phyloP scores from a whole-genome alignment of 64 coral and sea anemone species.

The Stichodactyla helianthus region DNA sequence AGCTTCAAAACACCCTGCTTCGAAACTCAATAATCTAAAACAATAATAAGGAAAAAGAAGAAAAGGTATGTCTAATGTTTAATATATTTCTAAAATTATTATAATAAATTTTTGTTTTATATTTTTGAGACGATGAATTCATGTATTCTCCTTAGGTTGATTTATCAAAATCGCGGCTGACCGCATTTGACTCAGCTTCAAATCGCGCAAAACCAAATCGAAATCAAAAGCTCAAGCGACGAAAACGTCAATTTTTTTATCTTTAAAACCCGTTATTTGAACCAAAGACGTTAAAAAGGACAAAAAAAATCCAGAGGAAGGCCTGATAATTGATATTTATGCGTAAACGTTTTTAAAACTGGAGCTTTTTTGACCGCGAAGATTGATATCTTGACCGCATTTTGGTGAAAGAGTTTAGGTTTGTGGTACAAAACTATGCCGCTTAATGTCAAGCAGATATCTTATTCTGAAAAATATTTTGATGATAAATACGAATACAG shows the following conservation, averaged over 20 bases:
- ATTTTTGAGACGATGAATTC: no score
- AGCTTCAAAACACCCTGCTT: background rate
- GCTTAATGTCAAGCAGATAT: constrained; percentile 46
- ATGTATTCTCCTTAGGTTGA: background rate
- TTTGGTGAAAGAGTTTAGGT: background rate
- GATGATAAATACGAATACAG: constrained; percentile 70
- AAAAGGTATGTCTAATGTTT: background rate
- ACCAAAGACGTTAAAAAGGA: background rate
- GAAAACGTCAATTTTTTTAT: background rate
- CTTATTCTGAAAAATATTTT: constrained; percentile 76
- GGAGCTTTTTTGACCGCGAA: background rate
- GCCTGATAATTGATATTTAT: background rate
- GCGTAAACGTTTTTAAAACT: background rate
- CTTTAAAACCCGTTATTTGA: background rate
- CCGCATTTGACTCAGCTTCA: background rate
- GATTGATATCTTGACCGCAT: background rate
- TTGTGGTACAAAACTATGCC: background rate
- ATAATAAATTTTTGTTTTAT: no score
- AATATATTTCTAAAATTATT: background rate
- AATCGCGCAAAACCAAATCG: background rate
- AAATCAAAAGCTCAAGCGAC: background rate
- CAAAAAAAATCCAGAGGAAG: background rate
- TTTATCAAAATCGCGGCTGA: background rate
- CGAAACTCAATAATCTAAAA: background rate
- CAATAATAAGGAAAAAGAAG: background rate